These are phyloP conservation scores for Toxotes chatareus DNA, from an alignment of 2,113 vertebrate genomes.

Conservation along the genomic window DNA sequence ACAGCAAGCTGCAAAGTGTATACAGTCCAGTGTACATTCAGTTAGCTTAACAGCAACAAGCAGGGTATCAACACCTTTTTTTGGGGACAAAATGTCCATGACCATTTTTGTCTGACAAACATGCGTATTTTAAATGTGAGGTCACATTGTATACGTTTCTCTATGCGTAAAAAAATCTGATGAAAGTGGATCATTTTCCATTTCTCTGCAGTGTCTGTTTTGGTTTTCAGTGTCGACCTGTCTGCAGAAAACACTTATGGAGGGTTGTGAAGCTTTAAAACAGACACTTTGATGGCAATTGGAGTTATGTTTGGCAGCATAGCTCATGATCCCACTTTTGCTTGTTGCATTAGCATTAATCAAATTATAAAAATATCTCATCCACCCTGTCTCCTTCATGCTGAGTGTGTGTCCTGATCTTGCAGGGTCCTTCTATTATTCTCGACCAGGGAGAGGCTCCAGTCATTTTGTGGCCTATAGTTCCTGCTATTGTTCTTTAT, in stretches of 20 bases:
- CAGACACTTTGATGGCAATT: slow-evolving; percentile 32
- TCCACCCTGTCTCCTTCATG: slow-evolving; percentile 68
- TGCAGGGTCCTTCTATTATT: slow-evolving; percentile 81
- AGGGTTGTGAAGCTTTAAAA: slow-evolving; percentile 34
- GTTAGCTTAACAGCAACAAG: not conserved
- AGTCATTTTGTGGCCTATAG: slow-evolving; percentile 83
- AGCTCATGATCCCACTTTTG: slow-evolving; percentile 55
- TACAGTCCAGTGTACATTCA: slow-evolving; percentile 1
- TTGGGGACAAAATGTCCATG: not conserved
- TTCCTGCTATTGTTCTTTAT: slow-evolving; percentile 96
- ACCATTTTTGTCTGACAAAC: not conserved
- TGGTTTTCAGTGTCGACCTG: slow-evolving; percentile 13
- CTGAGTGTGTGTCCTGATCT: slow-evolving; percentile 71
- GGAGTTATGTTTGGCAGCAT: slow-evolving; percentile 58
- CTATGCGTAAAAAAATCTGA: not conserved
- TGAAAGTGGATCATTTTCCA: not conserved
- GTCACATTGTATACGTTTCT: not conserved
- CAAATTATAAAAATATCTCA: slow-evolving; percentile 73
- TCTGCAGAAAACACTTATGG: not conserved
- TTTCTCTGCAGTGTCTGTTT: not conserved
- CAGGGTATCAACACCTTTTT: not conserved
- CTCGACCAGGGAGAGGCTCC: slow-evolving; percentile 84
- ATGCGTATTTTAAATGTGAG: slow-evolving; percentile 7
- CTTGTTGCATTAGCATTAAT: slow-evolving; percentile 72
- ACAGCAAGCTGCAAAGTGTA: slow-evolving; percentile 27